Conservation (phyloP, 2,888 invertebrate genomes). For the Pseudococcus viburni region DNA sequence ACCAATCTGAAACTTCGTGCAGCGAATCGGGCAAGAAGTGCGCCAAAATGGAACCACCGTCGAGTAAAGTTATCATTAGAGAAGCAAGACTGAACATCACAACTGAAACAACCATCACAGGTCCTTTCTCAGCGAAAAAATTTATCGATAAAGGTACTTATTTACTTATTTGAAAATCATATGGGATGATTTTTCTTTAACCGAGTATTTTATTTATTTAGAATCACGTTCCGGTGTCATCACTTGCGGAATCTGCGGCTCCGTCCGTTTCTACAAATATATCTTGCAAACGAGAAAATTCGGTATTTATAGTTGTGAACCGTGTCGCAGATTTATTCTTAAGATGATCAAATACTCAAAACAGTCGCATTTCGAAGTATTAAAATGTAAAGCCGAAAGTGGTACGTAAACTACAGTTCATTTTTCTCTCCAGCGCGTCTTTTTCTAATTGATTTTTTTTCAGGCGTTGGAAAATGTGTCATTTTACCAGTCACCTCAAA, state of each 20-base stretch:
- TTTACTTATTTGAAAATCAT: not conserved
- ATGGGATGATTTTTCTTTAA: too few relatives aligned
- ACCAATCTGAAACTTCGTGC: not conserved
- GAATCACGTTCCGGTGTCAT: constrained; percentile 71
- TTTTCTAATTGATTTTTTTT: constrained; percentile 60
- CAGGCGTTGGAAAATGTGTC: constrained; percentile 77
- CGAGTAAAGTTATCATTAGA: constrained; percentile 77
- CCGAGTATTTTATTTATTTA: not conserved
- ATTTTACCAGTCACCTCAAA: constrained; percentile 81
- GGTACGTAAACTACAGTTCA: not conserved
- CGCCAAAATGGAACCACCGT: not conserved
- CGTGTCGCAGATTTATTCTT: constrained; percentile 88
- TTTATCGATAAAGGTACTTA: constrained; percentile 30
- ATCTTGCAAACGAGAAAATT: constrained; percentile 86
- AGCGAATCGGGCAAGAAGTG: not conserved
- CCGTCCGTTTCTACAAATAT: constrained; percentile 82
- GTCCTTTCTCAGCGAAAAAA: constrained; percentile 64
- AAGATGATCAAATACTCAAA: constrained; percentile 76
- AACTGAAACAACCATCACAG: constrained; percentile 67
- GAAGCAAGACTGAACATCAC: constrained; percentile 79
- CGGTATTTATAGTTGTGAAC: constrained; percentile 87
- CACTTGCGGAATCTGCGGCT: constrained; percentile 85
- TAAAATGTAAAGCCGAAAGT: constrained; percentile 51
- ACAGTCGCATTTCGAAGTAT: constrained; percentile 9
- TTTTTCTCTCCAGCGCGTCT: not conserved